These are phyloP conservation scores for Hexactinellida sp. DNA, from an alignment of 37 sponge, comb jelly and placozoan species.

Conservation along the genomic window DNA sequence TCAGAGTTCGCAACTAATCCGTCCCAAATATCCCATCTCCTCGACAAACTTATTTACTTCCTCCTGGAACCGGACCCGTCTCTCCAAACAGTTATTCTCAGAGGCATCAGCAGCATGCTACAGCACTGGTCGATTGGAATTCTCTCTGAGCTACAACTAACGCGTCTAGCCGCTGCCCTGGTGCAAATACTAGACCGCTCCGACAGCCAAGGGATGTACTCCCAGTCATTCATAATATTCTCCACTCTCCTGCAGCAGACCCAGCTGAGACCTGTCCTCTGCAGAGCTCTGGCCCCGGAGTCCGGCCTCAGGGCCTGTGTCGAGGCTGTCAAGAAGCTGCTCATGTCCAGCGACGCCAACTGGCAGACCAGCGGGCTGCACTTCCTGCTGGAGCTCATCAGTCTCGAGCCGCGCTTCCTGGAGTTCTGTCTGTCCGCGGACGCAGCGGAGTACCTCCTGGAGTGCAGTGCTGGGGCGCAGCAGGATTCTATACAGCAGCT, in stretches of 20 bases:
- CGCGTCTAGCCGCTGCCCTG: neutral
- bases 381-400: neutral
- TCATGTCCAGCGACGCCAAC: neutral
- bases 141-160: neutral
- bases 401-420: neutral
- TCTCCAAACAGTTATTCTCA: neutral
- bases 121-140: conserved; percentile 8
- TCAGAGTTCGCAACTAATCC: neutral
- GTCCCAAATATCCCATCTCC: neutral
- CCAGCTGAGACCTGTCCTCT: neutral
- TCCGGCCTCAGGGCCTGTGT: neutral
- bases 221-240: neutral
- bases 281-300: neutral
- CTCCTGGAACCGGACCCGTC: neutral
- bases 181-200: neutral
- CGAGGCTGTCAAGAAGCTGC: neutral
- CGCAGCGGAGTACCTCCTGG: neutral
- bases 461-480: neutral
- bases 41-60: neutral
- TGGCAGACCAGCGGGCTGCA: neutral
- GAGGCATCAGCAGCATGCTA: neutral
- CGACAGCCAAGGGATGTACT: neutral
- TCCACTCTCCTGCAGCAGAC: neutral
- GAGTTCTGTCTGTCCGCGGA: neutral
- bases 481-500: neutral